Evolutionary conservation across 2,113 vertebrate species (phyloP).

Genomic region (Pampusana beccarii): DNA sequence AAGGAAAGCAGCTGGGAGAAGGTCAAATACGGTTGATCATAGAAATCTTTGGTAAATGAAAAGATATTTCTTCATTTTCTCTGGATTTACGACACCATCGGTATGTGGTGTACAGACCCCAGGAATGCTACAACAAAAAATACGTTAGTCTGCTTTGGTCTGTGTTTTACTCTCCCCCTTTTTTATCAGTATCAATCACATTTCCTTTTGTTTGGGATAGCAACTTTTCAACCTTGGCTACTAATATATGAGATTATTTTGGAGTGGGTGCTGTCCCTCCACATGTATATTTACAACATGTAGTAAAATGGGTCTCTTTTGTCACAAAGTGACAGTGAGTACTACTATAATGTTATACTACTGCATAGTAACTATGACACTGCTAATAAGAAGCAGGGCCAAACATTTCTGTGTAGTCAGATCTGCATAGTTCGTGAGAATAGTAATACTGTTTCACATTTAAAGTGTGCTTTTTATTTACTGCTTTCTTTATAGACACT

Average conservation of each 20-base stretch:
- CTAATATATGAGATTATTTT: not conserved
- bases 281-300: not conserved
- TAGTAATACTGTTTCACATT: not conserved
- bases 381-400: not conserved
- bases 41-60: not conserved
- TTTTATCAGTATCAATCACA: not conserved
- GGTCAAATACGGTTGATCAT: not conserved
- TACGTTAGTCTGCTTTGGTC: not conserved
- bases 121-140: not conserved
- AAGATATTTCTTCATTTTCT: not conserved
- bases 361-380: not conserved
- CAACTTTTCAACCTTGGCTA: not conserved
- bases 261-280: not conserved
- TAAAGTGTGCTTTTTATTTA: not conserved
- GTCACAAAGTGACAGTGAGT: not conserved
- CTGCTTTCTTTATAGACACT: not conserved
- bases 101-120: not conserved
- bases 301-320: not conserved
- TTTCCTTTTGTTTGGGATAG: not conserved
- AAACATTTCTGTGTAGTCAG: not conserved
- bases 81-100: not conserved
- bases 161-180: not conserved
- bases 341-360: not conserved
- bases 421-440: not conserved
- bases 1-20: not conserved